A percentile compares a stretch with the other conserved stretches of the same genome.
Conservation (phyloP, 1,140 invertebrate species). For the Ceratina japonica region DNA sequence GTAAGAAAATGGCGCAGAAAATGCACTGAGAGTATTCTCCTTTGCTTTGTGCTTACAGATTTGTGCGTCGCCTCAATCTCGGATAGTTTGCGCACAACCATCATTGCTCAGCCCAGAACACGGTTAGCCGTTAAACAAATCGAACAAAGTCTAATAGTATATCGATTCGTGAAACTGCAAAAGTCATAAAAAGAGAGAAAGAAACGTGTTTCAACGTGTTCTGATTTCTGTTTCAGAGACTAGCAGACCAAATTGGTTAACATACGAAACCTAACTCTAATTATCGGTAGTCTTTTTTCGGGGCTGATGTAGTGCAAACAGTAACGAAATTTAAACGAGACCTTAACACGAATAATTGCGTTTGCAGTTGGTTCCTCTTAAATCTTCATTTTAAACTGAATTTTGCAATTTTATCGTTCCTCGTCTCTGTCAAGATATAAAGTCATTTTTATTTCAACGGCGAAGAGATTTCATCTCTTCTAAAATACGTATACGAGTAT, state of each 20-base stretch:
- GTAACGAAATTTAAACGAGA: conserved; percentile 48
- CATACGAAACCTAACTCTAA: conserved; percentile 66
- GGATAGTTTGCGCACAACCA: conserved; percentile 77
- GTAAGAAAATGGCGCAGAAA: conserved; percentile 74
- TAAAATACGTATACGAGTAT: conserved; percentile 1
- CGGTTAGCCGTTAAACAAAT: conserved; percentile 75
- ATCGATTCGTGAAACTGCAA: conserved; percentile 58
- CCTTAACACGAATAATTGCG: conserved; percentile 18
- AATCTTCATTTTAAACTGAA: conserved; percentile 31
- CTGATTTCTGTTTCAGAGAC: conserved; percentile 80
- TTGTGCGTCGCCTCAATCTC: conserved; percentile 79
- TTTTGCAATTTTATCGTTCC: conserved; percentile 12
- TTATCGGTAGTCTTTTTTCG: conserved; percentile 62
- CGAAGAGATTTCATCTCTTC: conserved; percentile 13
- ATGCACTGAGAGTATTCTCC: conserved; percentile 79
- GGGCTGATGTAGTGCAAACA: conserved; percentile 57
- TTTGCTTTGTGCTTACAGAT: conserved; percentile 81
- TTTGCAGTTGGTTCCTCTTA: conserved; percentile 13
- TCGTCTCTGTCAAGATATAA: conserved; percentile 12
- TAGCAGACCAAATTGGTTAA: conserved; percentile 74
- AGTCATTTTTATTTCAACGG: conserved; percentile 25
- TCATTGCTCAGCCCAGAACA: conserved; percentile 78
- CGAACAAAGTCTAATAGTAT: conserved; percentile 57
- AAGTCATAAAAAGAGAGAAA: conserved; percentile 49
- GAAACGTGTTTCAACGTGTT: conserved; percentile 73